phyloP scores from a whole-genome alignment of 2,797 vertebrate genomes.

The Cygnus olor region DNA sequence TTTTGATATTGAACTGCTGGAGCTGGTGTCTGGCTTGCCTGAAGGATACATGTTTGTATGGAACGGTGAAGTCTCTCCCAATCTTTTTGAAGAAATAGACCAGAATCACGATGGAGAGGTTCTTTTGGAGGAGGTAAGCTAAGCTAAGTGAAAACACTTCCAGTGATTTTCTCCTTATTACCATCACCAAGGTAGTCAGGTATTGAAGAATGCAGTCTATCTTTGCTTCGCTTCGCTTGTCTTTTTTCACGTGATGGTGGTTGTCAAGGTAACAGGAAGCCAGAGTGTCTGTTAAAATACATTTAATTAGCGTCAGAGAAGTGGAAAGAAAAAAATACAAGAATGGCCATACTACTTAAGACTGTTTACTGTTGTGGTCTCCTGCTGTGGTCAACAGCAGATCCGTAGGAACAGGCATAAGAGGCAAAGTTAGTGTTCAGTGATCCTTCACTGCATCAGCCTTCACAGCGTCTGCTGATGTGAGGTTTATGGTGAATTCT shows the following conservation, averaged over 20 bases:
- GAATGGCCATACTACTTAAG: background rate
- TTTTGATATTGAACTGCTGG: slow-evolving; percentile 91
- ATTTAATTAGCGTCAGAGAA: background rate
- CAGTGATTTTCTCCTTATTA: background rate
- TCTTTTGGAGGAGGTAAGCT: slow-evolving; percentile 88
- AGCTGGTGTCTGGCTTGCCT: slow-evolving; percentile 92
- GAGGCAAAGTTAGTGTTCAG: background rate
- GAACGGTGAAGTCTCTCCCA: slow-evolving; percentile 90
- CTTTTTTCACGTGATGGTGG: background rate
- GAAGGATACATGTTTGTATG: slow-evolving; percentile 99
- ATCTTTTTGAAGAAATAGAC: slow-evolving; percentile 95
- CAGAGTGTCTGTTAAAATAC: background rate
- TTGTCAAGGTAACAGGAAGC: background rate
- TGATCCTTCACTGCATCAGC: background rate
- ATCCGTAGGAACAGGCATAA: background rate
- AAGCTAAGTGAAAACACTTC: background rate
- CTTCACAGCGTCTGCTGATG: background rate
- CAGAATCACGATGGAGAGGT: slow-evolving; percentile 85
- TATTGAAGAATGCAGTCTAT: background rate
- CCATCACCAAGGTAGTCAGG: background rate
- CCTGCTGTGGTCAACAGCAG: background rate
- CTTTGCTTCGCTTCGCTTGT: background rate
- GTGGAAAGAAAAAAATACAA: background rate
- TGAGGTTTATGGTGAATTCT: background rate
- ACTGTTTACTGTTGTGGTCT: background rate